These are phyloP conservation scores for Blennius ocellaris DNA, from an alignment of 2,113 vertebrate genomes.

Conservation along the genomic window DNA sequence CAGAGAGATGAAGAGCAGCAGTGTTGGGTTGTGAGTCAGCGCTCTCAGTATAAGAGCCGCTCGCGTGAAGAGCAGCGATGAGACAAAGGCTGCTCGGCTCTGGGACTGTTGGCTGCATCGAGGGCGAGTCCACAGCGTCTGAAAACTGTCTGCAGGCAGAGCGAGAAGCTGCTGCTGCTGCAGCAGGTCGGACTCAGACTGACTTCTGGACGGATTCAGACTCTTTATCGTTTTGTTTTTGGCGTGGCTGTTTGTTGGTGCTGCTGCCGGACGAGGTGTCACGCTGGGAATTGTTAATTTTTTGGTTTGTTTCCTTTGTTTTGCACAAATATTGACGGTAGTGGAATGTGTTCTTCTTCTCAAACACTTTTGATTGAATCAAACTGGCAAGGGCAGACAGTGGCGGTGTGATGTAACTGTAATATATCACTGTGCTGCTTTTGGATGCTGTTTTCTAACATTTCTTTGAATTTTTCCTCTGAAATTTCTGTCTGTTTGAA, in stretches of 20 bases:
- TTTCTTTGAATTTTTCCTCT: not conserved
- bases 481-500: not conserved
- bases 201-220: no score
- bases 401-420: slow-evolving; percentile 15
- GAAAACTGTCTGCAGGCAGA: slow-evolving; percentile 26
- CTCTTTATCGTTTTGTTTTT: no score
- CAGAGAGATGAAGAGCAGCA: slow-evolving; percentile 52
- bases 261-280: not conserved
- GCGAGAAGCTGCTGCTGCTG: slow-evolving; percentile 33
- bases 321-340: no score
- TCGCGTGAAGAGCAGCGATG: slow-evolving; percentile 52
- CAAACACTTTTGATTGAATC: slow-evolving; percentile 1
- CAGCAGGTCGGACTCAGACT: slow-evolving; percentile 36
- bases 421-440: slow-evolving; percentile 26
- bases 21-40: slow-evolving; percentile 65
- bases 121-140: slow-evolving; percentile 25
- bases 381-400: slow-evolving; percentile 16
- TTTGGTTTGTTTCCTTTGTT: slow-evolving; percentile 4
- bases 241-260: not conserved
- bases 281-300: not conserved
- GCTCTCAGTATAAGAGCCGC: slow-evolving; percentile 62
- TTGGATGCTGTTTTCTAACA: slow-evolving; percentile 2
- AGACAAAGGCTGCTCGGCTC: slow-evolving; percentile 53
- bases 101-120: slow-evolving; percentile 51
- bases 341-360: not conserved